phyloP scores from a whole-genome alignment of 2,797 vertebrate species.

The Poecile montanus region DNA sequence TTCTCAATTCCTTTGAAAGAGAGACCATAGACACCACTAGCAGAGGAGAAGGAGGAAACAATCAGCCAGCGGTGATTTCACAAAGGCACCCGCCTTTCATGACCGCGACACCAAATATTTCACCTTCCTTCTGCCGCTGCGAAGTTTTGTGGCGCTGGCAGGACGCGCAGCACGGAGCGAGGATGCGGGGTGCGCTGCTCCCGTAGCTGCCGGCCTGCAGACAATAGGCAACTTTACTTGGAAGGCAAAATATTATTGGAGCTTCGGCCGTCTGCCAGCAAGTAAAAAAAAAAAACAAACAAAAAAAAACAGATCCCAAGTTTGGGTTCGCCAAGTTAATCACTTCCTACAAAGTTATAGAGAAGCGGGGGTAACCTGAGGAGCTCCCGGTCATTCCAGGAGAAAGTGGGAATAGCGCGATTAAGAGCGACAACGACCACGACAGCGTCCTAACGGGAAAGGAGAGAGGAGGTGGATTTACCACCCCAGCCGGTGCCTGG shows the following conservation, averaged over 20 bases:
- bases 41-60: conserved; percentile 46
- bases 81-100: conserved; percentile 29
- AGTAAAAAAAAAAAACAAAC: background rate
- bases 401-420: background rate
- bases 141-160: conserved; percentile 41
- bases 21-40: background rate
- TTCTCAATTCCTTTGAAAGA: conserved; percentile 59
- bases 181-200: background rate
- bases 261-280: conserved; percentile 51
- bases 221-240: conserved; percentile 63
- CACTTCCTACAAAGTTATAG: conserved; percentile 48
- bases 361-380: background rate
- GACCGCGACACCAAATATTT: conserved; percentile 50
- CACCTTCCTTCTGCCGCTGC: background rate
- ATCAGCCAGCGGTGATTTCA: conserved; percentile 42
- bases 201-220: conserved; percentile 9
- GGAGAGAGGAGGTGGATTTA: background rate
- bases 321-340: conserved; percentile 41
- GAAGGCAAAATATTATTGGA: conserved; percentile 59
- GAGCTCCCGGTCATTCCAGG: background rate
- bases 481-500: conserved; percentile 30
- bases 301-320: background rate
- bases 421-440: background rate
- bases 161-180: background rate
- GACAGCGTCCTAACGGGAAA: background rate